A percentile compares a stretch with the other conserved stretches of the same genome.
These are phyloP conservation scores for Tragelaphus scriptus DNA, from an alignment of 2,113 vertebrate species.

Conservation along the genomic window DNA sequence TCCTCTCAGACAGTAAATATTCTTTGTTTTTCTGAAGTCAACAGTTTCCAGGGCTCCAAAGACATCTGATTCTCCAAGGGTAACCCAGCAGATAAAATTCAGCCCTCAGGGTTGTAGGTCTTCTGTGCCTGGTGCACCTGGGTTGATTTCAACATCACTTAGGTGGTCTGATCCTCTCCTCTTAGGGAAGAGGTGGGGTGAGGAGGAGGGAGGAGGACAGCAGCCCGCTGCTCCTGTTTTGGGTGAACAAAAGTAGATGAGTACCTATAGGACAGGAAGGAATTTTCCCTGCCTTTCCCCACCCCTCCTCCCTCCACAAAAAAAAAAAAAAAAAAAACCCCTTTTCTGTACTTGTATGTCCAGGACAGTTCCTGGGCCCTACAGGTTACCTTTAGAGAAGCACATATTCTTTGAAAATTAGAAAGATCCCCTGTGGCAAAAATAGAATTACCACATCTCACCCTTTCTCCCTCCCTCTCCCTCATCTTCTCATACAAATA, in stretches of 20 bases:
- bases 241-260: background rate
- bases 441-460: background rate
- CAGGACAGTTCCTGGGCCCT: background rate
- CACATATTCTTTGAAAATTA: conserved; percentile 5
- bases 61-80: background rate
- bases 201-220: background rate
- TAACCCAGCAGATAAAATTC: background rate
- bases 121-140: background rate
- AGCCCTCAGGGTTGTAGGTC: background rate
- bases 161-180: background rate
- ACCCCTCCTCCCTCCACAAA: background rate
- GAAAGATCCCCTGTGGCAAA: background rate
- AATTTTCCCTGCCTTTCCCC: background rate
- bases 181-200: background rate
- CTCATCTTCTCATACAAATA: background rate
- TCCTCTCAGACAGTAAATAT: background rate
- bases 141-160: background rate
- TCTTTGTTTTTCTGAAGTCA: background rate
- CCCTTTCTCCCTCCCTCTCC: background rate
- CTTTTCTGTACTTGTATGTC: background rate
- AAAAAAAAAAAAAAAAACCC: background rate
- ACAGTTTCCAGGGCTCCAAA: background rate
- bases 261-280: background rate
- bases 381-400: background rate
- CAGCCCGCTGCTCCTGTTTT: background rate